These are phyloP conservation scores for Leptothorax acervorum DNA, from an alignment of 2,888 invertebrate species.

Conservation along the genomic window DNA sequence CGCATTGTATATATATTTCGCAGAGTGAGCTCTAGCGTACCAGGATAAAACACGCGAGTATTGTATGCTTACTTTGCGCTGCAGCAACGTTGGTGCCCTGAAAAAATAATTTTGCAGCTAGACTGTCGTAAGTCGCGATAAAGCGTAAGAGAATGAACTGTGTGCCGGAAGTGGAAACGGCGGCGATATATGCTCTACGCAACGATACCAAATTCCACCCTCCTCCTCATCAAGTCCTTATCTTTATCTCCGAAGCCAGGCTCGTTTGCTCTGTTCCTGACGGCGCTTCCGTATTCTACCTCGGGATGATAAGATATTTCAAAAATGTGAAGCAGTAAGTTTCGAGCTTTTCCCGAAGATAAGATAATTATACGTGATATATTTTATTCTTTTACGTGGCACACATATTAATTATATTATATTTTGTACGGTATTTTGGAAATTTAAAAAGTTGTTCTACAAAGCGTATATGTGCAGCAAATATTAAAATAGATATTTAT, in stretches of 20 bases:
- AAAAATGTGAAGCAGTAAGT: slow-evolving; percentile 1
- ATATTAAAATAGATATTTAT: neutral
- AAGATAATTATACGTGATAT: neutral
- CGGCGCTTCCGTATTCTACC: slow-evolving; percentile 3
- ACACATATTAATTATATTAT: neutral
- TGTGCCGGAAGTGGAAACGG: slow-evolving; percentile 40
- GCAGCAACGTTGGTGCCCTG: slow-evolving; percentile 22
- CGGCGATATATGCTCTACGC: slow-evolving; percentile 27
- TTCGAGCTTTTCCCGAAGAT: neutral
- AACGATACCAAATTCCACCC: slow-evolving; percentile 36
- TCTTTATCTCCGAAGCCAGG: slow-evolving; percentile 44
- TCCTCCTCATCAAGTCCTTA: slow-evolving; percentile 39
- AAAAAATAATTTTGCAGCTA: slow-evolving; percentile 50
- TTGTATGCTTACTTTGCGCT: slow-evolving; percentile 33
- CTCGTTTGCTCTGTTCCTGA: slow-evolving; percentile 39
- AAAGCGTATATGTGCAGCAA: neutral
- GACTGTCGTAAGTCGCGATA: slow-evolving; percentile 43
- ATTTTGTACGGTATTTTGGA: neutral
- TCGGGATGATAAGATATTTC: slow-evolving; percentile 23
- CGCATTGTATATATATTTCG: slow-evolving; percentile 39
- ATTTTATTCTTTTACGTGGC: neutral
- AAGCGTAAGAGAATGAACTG: slow-evolving; percentile 32
- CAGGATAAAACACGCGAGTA: slow-evolving; percentile 30
- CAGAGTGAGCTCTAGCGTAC: neutral
- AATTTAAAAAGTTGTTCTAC: neutral